Base-by-base conservation (phyloP, 1,140 invertebrate genomes). In the Augochlora pura region DNA sequence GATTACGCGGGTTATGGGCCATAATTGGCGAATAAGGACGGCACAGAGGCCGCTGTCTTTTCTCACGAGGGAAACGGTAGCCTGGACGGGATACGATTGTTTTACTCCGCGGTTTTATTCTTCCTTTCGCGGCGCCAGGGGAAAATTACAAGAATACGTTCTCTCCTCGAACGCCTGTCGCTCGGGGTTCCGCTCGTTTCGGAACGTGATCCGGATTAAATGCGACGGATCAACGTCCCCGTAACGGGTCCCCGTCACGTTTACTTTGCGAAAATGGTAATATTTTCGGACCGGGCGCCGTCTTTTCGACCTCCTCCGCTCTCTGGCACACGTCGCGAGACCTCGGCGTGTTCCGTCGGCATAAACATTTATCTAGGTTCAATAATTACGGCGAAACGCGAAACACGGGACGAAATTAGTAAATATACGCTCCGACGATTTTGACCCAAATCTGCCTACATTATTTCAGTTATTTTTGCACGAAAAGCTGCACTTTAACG, bases 11-110 rank as follows among this genome's bases (percentile, higher is more conserved):
- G 5, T 72, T 67, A 32, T 57, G 59, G 18, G 18, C 42, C 38
- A 54, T 82, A 84, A 84, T 82, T 79, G 80, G 70, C 39, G 75
- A 75, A 82, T 79, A 79, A 70, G 70, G 32, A 65, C 60, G 27
- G 25, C n/a, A 38, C 74, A 46, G 6, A 42, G 42, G 63, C 64
- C 49, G 12, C 16, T 63, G 68, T 49, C 63, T 72, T 81, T 81
- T 84, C 79, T 84, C 74, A 73, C 68, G 73, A 73, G 39, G 63
- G 60, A 81, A 71, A 46, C 42, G 42, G 42, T 46, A 46, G 42
- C 42, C 1, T 2, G 42, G 42, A 8, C 59, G 0, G 63, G 63
- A 65, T 64, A 64, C 38, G 38, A 65, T 65, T 65, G 63, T 65
- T 65, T 65, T 9, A 8, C 21, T 32, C 21, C 12, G 21, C 0